phyloP scores from a whole-genome alignment of 2,797 vertebrate genomes.

The Poeciliopsis infans region DNA sequence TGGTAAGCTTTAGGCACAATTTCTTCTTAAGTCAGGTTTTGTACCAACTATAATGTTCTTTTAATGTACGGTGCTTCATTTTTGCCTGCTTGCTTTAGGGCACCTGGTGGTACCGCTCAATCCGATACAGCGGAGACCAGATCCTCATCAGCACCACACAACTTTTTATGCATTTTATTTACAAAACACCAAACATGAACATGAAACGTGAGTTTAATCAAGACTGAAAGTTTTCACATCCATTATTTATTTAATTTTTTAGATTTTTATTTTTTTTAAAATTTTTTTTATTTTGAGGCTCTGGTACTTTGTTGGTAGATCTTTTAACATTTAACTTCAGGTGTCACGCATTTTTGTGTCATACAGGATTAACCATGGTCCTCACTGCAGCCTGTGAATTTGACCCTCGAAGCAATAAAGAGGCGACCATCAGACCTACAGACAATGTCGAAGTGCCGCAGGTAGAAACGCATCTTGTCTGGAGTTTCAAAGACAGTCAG shows the following conservation, averaged over 20 bases:
- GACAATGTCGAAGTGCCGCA: slow-evolving; percentile 98
- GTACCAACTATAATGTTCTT: background rate
- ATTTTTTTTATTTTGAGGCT: background rate
- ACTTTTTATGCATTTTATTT: slow-evolving; percentile 98
- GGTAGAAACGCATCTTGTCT: slow-evolving; percentile 73
- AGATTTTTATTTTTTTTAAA: background rate
- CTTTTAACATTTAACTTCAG: background rate
- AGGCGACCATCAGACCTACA: slow-evolving; percentile 94
- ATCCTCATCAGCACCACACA: slow-evolving; percentile 99
- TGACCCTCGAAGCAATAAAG: slow-evolving; percentile 98
- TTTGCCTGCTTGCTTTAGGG: slow-evolving; percentile 76
- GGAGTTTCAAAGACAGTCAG: background rate
- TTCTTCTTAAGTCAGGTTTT: background rate
- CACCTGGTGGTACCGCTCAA: slow-evolving; percentile 99
- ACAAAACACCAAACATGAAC: slow-evolving; percentile 98
- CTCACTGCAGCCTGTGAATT: slow-evolving; percentile 97
- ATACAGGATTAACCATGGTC: slow-evolving; percentile 93
- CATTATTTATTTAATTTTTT: background rate
- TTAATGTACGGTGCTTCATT: background rate
- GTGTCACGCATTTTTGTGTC: background rate
- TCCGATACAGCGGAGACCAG: slow-evolving; percentile 97
- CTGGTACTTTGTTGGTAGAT: background rate
- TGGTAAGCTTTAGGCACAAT: slow-evolving; percentile 81
- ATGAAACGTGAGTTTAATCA: slow-evolving; percentile 92
- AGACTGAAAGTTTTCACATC: background rate